A percentile compares a stretch with the other conserved stretches of the same genome.
phyloP scores from a whole-genome alignment of 2,113 vertebrate species.

The Sus scrofa region DNA sequence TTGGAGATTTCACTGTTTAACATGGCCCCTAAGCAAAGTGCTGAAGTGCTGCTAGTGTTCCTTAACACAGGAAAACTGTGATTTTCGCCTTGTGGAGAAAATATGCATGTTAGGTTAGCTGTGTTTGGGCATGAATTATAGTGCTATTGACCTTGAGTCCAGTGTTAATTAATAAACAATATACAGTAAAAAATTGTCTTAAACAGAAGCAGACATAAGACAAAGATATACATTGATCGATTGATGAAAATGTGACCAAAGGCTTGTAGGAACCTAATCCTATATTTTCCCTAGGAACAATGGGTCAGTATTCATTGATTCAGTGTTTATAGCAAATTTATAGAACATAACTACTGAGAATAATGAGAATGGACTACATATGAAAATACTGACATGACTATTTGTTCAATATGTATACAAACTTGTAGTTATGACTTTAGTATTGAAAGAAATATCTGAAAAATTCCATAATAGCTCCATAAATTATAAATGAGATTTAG shows the following conservation, averaged over 20 bases:
- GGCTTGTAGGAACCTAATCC: neutral
- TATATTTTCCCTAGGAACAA: neutral
- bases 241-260: conserved; percentile 10
- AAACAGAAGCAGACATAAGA: neutral
- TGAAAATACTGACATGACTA: neutral
- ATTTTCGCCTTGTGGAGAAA: neutral
- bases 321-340: neutral
- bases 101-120: neutral
- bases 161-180: neutral
- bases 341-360: neutral
- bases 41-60: neutral
- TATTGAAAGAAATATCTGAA: neutral
- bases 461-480: neutral
- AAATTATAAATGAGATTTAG: neutral
- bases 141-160: neutral
- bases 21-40: neutral
- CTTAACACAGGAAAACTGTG: neutral
- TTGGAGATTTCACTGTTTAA: conserved; percentile 10
- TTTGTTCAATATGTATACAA: neutral
- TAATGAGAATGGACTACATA: neutral
- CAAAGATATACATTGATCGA: neutral
- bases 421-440: neutral
- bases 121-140: neutral
- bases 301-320: neutral
- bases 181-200: conserved; percentile 21